phyloP scores from a whole-genome alignment of 2,888 invertebrate species.

The Drosophila yooni region DNA sequence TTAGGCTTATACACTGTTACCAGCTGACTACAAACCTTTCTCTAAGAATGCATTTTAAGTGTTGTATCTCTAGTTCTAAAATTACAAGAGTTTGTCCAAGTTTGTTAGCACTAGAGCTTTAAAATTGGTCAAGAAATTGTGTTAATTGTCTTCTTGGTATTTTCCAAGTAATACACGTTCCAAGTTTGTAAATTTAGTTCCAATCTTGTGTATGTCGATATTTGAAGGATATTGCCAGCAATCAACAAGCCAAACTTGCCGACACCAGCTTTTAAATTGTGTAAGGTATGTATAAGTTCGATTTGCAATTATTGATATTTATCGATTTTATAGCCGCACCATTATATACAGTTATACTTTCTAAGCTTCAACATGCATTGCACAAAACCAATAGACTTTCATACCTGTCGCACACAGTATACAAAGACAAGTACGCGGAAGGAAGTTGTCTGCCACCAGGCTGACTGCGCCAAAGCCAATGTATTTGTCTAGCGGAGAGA shows the following conservation, averaged over 20 bases:
- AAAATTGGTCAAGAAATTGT: not conserved
- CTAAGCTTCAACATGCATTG: not conserved
- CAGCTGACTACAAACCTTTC: not conserved
- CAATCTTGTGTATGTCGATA: not conserved
- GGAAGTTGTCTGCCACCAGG: slow-evolving; percentile 27
- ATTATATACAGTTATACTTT: not conserved
- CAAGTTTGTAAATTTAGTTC: not conserved
- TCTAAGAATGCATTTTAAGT: not conserved
- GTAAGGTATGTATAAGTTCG: not conserved
- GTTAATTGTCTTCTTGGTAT: not conserved
- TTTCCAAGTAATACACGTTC: not conserved
- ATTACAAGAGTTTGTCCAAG: not conserved
- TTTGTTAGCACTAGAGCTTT: not conserved
- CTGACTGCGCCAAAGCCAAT: slow-evolving; percentile 9
- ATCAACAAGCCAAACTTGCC: not conserved
- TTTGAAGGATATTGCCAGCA: too few relatives aligned
- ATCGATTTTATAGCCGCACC: not conserved
- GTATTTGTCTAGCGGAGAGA: not conserved
- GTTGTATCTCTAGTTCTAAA: not conserved
- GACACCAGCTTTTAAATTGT: not conserved
- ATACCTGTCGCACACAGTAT: not conserved
- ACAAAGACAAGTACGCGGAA: slow-evolving; percentile 31
- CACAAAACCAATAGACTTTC: not conserved
- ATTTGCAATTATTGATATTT: not conserved
- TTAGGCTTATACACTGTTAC: not conserved